Conservation (phyloP, 2,797 vertebrate species). For the Schizopygopsis malacanthus region DNA sequence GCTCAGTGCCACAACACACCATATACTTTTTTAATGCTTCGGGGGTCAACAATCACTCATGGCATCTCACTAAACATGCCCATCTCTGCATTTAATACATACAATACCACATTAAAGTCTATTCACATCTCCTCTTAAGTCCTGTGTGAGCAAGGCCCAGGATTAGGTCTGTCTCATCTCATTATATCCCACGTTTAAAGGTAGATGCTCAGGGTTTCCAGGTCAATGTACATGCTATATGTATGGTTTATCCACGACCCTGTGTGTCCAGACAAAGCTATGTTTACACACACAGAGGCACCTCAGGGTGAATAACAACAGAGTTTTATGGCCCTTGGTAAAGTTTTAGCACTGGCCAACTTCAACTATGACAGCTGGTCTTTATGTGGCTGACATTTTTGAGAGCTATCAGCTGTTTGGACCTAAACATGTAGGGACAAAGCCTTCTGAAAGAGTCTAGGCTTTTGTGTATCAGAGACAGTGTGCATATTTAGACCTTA, state of each 20-base stretch:
- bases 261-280: constrained; percentile 16
- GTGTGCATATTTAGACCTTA: neutral
- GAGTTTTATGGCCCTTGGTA: constrained; percentile 24
- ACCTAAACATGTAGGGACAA: constrained; percentile 3
- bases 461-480: neutral
- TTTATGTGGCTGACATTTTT: constrained; percentile 23
- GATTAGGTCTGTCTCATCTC: constrained; percentile 35
- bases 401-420: constrained; percentile 38
- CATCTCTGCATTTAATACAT: constrained; percentile 2
- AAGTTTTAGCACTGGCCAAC: constrained; percentile 9
- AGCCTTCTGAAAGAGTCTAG: neutral
- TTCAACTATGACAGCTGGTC: constrained; percentile 36
- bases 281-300: constrained; percentile 21
- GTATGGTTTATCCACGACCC: constrained; percentile 1
- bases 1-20: neutral
- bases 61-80: constrained; percentile 5
- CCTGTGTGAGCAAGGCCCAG: neutral
- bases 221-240: constrained; percentile 13
- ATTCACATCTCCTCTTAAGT: constrained; percentile 2
- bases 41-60: neutral
- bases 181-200: constrained; percentile 7
- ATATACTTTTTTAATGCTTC: constrained; percentile 23
- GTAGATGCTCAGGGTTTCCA: constrained; percentile 35
- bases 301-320: constrained; percentile 14
- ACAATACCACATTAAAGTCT: constrained; percentile 19